Percentiles rank a stretch among this genome's conserved stretches.
phyloP scores from a whole-genome alignment of 23 tunicate species.

The Ciona savignyi region DNA sequence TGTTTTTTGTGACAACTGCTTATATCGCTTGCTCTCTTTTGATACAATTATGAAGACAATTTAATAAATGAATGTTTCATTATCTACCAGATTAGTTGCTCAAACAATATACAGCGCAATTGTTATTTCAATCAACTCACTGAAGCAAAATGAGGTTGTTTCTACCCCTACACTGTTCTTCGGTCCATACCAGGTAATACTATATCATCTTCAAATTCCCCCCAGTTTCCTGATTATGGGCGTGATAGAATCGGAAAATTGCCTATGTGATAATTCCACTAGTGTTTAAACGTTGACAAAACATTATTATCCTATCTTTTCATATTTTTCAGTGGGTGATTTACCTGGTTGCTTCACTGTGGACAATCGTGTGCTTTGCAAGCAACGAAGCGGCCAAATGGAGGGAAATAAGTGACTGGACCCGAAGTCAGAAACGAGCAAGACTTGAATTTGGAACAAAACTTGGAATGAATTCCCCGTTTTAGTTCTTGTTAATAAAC shows the following conservation, averaged over 20 bases:
- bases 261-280: too few species aligned
- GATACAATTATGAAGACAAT: too few species aligned
- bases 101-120: neutral
- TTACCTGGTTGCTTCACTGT: slow-evolving; percentile 30
- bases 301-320: too few species aligned
- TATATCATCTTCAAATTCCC: too few species aligned
- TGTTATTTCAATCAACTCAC: neutral
- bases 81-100: neutral
- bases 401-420: slow-evolving; percentile 55
- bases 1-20: too few species aligned
- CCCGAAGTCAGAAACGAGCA: slow-evolving; percentile 72
- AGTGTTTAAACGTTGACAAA: too few species aligned
- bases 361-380: slow-evolving; percentile 42
- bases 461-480: slow-evolving; percentile 94
- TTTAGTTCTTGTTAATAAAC: too few species aligned
- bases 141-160: too few species aligned
- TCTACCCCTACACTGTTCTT: neutral
- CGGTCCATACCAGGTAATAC: neutral
- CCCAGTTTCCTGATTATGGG: too few species aligned
- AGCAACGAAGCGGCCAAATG: slow-evolving; percentile 57
- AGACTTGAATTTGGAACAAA: slow-evolving; percentile 75
- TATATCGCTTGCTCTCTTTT: too few species aligned
- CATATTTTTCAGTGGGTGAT: slow-evolving; percentile 20
- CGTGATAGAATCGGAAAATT: too few species aligned
- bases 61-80: too few species aligned